A percentile compares a stretch with the other conserved stretches of the same genome.
Conservation (phyloP, 92 coral and sea anemone genomes). For the Parazoanthus swiftii region DNA sequence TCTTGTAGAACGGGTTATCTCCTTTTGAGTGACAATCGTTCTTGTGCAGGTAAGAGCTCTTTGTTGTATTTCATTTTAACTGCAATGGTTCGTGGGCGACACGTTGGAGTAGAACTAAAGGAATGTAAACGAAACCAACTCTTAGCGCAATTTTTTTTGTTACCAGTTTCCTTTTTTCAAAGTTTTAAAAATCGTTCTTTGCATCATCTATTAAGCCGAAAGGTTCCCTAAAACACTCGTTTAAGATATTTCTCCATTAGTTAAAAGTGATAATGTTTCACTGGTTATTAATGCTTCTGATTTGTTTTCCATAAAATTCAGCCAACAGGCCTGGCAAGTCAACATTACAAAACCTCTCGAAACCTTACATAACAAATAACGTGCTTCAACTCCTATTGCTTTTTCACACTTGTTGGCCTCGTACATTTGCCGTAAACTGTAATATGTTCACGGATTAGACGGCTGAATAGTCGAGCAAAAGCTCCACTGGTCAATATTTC, state of each 20-base stretch:
- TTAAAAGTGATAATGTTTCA: background rate
- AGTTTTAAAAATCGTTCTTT: background rate
- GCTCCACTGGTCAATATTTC: too few species aligned
- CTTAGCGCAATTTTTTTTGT: too few species aligned
- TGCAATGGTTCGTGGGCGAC: background rate
- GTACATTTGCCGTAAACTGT: background rate
- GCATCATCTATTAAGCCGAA: background rate
- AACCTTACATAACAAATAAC: background rate
- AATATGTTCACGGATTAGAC: too few species aligned
- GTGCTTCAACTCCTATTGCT: too few species aligned
- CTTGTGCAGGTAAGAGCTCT: constrained; percentile 13
- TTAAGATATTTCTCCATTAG: background rate
- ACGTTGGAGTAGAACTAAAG: background rate
- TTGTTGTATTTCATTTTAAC: too few species aligned
- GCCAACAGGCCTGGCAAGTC: background rate
- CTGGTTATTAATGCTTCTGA: too few species aligned
- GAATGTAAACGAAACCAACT: too few species aligned
- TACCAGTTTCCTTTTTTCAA: background rate
- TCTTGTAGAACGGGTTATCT: constrained; percentile 22
- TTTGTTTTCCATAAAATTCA: too few species aligned
- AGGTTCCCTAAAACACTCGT: background rate
- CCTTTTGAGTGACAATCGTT: constrained; percentile 6
- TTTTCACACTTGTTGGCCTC: background rate
- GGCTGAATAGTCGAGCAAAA: too few species aligned
- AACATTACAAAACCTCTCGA: background rate